Conservation (phyloP, 2,113 vertebrate genomes). For the Rhabdomys dilectus region DNA sequence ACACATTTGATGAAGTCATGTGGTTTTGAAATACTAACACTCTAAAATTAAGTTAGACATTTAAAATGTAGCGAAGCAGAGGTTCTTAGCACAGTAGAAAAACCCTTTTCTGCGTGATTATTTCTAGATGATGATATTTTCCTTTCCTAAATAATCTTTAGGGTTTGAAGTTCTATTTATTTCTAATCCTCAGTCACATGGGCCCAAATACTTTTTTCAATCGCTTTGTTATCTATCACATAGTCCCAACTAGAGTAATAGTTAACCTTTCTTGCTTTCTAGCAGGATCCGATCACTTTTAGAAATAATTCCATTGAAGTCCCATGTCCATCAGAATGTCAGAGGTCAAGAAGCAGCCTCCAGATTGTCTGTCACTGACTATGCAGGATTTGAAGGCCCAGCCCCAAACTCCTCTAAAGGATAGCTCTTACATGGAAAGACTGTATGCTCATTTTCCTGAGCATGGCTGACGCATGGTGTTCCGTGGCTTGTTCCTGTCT, state of each 20-base stretch:
- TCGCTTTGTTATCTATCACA: neutral
- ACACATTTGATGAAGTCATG: neutral
- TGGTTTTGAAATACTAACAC: slow-evolving; percentile 11
- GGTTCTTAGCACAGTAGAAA: neutral
- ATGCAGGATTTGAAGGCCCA: neutral
- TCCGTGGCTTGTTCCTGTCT: slow-evolving; percentile 42
- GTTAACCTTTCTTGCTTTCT: neutral
- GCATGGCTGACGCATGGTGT: slow-evolving; percentile 63
- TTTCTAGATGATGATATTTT: neutral
- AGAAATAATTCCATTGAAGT: neutral
- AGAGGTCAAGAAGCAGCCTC: neutral
- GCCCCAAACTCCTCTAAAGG: neutral
- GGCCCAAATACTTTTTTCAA: neutral
- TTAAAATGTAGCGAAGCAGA: slow-evolving; percentile 49
- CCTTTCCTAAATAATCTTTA: neutral
- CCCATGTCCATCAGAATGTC: neutral
- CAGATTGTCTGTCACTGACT: neutral
- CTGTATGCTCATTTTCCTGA: neutral
- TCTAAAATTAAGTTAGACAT: neutral
- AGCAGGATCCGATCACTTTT: neutral
- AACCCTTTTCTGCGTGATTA: neutral
- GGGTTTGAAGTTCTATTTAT: neutral
- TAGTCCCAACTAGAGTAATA: neutral
- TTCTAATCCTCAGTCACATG: neutral
- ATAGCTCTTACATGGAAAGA: neutral